Conservation (phyloP, 2,797 vertebrate species). For the Peromyscus aztecus region DNA sequence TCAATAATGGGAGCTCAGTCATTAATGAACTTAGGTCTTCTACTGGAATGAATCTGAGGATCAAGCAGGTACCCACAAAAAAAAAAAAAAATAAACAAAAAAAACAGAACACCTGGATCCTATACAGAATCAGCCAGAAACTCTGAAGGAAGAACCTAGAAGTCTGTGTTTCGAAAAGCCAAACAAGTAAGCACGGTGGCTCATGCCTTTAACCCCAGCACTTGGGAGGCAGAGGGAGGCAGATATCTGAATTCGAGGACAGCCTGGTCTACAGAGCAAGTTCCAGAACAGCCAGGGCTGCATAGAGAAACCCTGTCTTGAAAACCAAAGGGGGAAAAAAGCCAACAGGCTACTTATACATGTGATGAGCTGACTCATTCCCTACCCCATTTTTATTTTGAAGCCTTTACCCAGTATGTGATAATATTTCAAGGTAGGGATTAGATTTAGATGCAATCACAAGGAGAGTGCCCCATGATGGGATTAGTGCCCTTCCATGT, state of each 20-base stretch:
- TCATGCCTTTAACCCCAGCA: not conserved
- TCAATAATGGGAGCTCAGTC: not conserved
- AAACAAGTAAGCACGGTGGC: not conserved
- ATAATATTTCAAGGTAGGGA: not conserved
- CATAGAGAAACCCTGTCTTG: not conserved
- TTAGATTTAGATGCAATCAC: not conserved
- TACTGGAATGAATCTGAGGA: not conserved
- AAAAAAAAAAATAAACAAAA: not conserved
- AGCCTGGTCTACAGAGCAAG: not conserved
- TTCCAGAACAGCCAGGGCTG: too few relatives aligned
- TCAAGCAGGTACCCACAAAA: not conserved
- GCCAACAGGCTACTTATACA: not conserved
- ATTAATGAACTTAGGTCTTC: not conserved
- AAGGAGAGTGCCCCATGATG: not conserved
- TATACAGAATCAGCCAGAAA: not conserved
- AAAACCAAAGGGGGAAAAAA: not conserved
- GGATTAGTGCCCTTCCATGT: not conserved
- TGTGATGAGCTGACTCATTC: not conserved
- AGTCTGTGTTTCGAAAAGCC: not conserved
- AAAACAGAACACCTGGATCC: not conserved
- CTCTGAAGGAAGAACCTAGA: not conserved
- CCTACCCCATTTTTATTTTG: not conserved
- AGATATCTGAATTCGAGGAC: not conserved
- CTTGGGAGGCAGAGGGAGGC: not conserved
- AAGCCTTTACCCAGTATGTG: not conserved